These are phyloP conservation scores for Phainopepla nitens DNA, from an alignment of 2,113 vertebrate genomes.

Conservation along the genomic window DNA sequence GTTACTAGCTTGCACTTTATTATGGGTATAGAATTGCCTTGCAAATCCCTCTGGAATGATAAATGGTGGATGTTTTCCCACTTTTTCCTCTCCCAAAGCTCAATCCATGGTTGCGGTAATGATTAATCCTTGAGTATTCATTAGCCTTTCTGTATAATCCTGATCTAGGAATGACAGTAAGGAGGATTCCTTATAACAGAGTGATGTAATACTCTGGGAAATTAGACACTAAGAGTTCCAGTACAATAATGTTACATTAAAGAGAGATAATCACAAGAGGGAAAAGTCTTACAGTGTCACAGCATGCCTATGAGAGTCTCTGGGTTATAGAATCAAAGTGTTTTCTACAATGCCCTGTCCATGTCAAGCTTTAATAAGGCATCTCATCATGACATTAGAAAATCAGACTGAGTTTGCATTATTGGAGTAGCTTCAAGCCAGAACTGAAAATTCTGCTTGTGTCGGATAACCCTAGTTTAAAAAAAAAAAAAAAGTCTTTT, in stretches of 20 bases:
- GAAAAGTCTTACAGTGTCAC: background rate
- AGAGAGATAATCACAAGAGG: background rate
- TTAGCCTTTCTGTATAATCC: conserved; percentile 4
- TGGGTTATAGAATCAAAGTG: background rate
- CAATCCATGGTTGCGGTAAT: background rate
- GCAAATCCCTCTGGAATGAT: background rate
- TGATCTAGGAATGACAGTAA: conserved; percentile 5
- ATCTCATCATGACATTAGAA: background rate
- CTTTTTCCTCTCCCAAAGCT: background rate
- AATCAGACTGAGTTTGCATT: background rate
- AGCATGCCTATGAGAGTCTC: background rate
- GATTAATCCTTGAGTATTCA: background rate
- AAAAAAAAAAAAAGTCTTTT: background rate
- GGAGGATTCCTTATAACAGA: conserved; percentile 3
- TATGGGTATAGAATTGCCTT: background rate
- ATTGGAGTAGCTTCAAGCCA: background rate
- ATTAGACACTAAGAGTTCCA: background rate
- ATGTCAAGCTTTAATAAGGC: background rate
- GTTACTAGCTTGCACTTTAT: background rate
- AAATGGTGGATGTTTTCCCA: background rate
- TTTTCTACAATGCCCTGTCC: background rate
- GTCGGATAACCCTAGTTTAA: background rate
- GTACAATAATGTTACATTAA: background rate
- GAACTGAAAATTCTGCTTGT: background rate
- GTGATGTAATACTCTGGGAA: conserved; percentile 6